Evolutionary conservation across 2,113 vertebrate genomes (phyloP).

Genomic region (Corythaeola cristata): DNA sequence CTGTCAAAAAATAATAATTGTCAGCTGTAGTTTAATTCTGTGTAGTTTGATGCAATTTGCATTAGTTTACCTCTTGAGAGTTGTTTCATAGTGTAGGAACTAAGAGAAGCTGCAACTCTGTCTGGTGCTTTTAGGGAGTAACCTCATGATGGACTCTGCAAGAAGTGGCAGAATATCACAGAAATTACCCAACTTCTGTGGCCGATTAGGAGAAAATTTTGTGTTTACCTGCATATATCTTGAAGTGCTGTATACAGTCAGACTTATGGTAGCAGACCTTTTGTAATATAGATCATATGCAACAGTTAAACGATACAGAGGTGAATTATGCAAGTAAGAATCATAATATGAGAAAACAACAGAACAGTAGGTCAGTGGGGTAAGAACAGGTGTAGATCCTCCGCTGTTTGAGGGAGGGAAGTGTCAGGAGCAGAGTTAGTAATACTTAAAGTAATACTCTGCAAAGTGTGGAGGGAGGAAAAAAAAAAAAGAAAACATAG

Average conservation of each 20-base stretch:
- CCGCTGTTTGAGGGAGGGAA: not conserved
- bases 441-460: not conserved
- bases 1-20: constrained; percentile 6
- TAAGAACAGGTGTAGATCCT: not conserved
- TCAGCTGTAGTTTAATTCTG: not conserved
- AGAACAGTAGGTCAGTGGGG: not conserved
- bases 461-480: not conserved
- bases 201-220: not conserved
- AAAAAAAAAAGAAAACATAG: not conserved
- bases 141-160: not conserved
- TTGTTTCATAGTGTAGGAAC: not conserved
- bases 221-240: not conserved
- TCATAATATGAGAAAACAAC: not conserved
- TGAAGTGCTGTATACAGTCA: not conserved
- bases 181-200: not conserved
- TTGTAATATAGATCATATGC: fast-evolving
- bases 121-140: not conserved
- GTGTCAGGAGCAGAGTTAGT: not conserved
- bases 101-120: not conserved
- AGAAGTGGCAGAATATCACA: not conserved
- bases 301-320: not conserved
- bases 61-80: not conserved
- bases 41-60: not conserved
- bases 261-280: not conserved
- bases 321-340: not conserved